A percentile compares a stretch with the other conserved stretches of the same genome.
Evolutionary conservation across 2,888 invertebrate genomes (phyloP).

Genomic region (Nasonovia ribisnigri): DNA sequence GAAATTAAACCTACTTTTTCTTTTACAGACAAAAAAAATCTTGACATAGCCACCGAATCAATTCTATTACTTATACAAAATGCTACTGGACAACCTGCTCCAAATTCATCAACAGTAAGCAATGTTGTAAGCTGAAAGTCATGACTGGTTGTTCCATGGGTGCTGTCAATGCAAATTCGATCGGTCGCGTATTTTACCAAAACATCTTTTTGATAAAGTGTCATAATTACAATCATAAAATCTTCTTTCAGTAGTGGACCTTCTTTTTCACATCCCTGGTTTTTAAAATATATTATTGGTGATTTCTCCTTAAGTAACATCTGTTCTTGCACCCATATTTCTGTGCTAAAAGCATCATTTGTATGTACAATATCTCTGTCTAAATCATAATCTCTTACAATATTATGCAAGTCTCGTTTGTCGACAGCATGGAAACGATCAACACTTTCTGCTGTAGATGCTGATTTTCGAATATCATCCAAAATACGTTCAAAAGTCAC

Average conservation of each 20-base stretch:
- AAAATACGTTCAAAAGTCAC: conserved; percentile 62
- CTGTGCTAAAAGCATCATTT: conserved; percentile 31
- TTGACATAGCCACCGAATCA: background rate
- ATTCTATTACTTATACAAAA: conserved; percentile 18
- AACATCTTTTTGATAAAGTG: conserved; percentile 40
- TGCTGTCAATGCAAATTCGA: conserved; percentile 50
- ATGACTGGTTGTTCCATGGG: conserved; percentile 63
- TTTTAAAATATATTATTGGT: conserved; percentile 22
- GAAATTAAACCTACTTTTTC: conserved; percentile 35
- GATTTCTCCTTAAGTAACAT: conserved; percentile 12
- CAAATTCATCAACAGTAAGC: conserved; percentile 39
- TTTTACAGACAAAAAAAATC: conserved; percentile 29
- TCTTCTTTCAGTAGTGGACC: conserved; percentile 16
- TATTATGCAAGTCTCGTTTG: conserved; percentile 63
- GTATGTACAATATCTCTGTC: background rate
- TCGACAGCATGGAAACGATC: conserved; percentile 57
- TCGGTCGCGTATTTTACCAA: conserved; percentile 36
- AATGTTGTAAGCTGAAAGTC: conserved; percentile 51
- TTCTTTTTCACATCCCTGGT: conserved; percentile 14
- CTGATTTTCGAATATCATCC: conserved; percentile 53
- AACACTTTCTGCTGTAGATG: conserved; percentile 4
- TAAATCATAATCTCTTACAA: conserved; percentile 49
- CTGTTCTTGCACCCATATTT: conserved; percentile 33
- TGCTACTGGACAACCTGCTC: conserved; percentile 23
- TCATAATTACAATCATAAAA: conserved; percentile 58